Evolutionary conservation across 1,140 invertebrate species (phyloP).

Genomic region (Yoshiicerus persimilis): DNA sequence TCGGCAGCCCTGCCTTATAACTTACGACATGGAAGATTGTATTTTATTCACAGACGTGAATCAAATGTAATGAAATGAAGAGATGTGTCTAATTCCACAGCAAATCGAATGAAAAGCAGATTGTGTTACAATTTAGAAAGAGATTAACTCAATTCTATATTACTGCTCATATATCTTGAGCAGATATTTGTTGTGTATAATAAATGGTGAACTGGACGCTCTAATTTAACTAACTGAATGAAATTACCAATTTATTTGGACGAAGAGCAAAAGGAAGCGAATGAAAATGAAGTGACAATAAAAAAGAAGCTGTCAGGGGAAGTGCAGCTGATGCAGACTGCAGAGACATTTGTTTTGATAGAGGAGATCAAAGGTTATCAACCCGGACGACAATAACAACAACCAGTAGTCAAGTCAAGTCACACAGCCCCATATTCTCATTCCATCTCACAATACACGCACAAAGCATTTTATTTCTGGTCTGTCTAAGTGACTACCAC

Average conservation of each 20-base stretch:
- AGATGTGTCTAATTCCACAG: not conserved
- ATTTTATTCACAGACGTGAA: not conserved
- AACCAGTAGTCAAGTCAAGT: not conserved
- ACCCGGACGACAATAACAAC: slow-evolving; percentile 14
- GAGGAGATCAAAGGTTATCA: slow-evolving; percentile 3
- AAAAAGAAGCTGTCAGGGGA: slow-evolving; percentile 3
- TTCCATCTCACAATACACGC: not conserved
- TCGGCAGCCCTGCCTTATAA: not conserved
- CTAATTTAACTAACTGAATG: slow-evolving; percentile 10
- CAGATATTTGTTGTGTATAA: not conserved
- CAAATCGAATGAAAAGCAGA: not conserved
- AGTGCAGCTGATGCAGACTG: slow-evolving; percentile 10
- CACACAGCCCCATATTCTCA: not conserved
- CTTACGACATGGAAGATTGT: not conserved
- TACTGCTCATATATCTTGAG: too few species aligned
- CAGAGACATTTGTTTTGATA: slow-evolving; percentile 17
- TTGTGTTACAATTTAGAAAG: not conserved
- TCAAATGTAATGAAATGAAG: not conserved
- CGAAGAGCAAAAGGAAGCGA: not conserved
- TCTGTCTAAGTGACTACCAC: not conserved
- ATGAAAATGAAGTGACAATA: not conserved
- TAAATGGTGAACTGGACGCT: not conserved
- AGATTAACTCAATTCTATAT: not conserved
- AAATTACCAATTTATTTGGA: slow-evolving; percentile 7
- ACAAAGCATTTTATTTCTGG: not conserved